These are phyloP conservation scores for Loxodonta africana DNA, from an alignment of 2,113 vertebrate genomes.

Conservation along the genomic window DNA sequence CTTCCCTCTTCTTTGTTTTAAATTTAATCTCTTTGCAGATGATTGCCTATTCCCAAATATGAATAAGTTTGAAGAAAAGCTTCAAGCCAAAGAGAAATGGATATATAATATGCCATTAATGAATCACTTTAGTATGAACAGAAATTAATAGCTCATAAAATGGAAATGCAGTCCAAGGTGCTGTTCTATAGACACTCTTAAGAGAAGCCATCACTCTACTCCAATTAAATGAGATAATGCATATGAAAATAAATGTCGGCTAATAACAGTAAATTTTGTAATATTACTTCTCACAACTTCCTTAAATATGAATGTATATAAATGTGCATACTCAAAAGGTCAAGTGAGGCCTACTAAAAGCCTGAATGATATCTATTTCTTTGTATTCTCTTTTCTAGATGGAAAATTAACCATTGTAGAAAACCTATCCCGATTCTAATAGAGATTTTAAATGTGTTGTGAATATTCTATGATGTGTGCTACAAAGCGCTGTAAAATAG, in stretches of 20 bases:
- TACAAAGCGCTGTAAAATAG: neutral
- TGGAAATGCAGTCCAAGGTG: neutral
- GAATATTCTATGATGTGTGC: neutral
- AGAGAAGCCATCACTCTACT: neutral
- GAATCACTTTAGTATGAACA: neutral
- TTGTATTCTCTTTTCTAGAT: neutral
- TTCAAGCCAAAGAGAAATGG: constrained; percentile 11
- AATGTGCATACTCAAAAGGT: neutral
- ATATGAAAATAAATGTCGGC: too few species aligned
- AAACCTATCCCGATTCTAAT: neutral
- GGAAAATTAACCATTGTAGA: neutral
- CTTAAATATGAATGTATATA: neutral
- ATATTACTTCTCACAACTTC: neutral
- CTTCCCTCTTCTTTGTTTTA: neutral
- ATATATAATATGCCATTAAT: neutral
- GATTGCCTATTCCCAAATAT: constrained; percentile 32
- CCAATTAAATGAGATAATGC: too few species aligned
- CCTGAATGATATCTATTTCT: neutral
- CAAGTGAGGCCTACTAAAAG: neutral
- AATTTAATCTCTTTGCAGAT: constrained; percentile 33
- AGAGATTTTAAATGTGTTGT: constrained; percentile 21
- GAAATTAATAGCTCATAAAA: constrained; percentile 8
- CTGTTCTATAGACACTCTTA: neutral
- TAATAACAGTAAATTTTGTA: constrained; percentile 10
- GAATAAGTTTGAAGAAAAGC: constrained; percentile 13